phyloP scores from a whole-genome alignment of 2,797 vertebrate species.

The Coranthus polyacanthus region DNA sequence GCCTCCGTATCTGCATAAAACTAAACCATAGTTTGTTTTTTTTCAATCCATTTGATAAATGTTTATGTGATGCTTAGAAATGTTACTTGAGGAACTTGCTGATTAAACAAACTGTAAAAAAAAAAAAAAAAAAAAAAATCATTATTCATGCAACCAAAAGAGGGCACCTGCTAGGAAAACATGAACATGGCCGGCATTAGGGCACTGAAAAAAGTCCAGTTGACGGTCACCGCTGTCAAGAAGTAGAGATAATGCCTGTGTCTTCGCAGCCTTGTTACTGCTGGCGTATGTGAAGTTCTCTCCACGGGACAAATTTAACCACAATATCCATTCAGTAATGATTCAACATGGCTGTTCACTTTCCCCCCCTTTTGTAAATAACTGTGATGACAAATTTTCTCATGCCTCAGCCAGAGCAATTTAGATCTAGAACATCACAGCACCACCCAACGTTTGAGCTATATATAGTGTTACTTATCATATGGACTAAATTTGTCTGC shows the following conservation, averaged over 20 bases:
- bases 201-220: no score
- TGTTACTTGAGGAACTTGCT: no score
- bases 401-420: slow-evolving; percentile 14
- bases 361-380: slow-evolving; percentile 19
- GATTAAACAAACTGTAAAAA: no score
- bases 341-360: slow-evolving; percentile 10
- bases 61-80: no score
- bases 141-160: background rate
- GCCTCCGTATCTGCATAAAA: no score
- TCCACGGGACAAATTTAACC: slow-evolving; percentile 2
- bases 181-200: no score
- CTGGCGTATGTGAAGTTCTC: background rate
- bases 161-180: background rate
- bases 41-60: no score
- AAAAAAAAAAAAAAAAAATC: no score
- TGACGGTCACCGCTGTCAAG: background rate
- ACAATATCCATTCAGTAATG: background rate
- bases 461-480: slow-evolving; percentile 62
- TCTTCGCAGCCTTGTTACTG: background rate
- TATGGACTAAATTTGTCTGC: slow-evolving; percentile 66
- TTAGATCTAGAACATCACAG: slow-evolving; percentile 41
- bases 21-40: no score
- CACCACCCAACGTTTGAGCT: slow-evolving; percentile 43
- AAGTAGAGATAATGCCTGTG: background rate
- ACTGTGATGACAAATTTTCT: slow-evolving; percentile 24